A percentile compares a stretch with the other conserved stretches of the same genome.
These are phyloP conservation scores for Galleria mellonella DNA, from an alignment of 1,140 invertebrate genomes.

Conservation along the genomic window DNA sequence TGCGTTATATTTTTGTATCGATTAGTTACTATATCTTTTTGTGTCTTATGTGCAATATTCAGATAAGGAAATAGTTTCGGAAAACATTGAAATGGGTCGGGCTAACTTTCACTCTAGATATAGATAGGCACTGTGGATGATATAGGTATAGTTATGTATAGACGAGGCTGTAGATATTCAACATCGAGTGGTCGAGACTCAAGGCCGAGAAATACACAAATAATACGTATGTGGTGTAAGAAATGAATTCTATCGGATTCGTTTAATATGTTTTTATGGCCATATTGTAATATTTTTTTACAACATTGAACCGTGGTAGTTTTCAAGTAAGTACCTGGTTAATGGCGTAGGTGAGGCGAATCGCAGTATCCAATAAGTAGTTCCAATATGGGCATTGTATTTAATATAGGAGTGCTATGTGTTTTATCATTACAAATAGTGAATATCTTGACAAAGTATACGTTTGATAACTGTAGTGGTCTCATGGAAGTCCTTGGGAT, in stretches of 20 bases:
- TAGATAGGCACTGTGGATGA: constrained; percentile 66
- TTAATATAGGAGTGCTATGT: too few species aligned
- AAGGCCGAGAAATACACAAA: constrained; percentile 69
- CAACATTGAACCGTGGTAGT: constrained; percentile 7
- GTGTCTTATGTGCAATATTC: constrained; percentile 24
- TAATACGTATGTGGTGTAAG: constrained; percentile 47
- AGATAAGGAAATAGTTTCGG: constrained; percentile 13
- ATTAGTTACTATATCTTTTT: constrained; percentile 20
- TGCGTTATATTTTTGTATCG: constrained; percentile 31
- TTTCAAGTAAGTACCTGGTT: constrained; percentile 13
- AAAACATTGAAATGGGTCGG: constrained; percentile 46
- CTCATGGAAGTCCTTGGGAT: constrained; percentile 50
- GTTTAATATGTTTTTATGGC: constrained; percentile 29
- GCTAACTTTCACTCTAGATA: constrained; percentile 72
- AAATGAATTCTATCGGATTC: constrained; percentile 41
- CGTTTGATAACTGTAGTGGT: constrained; percentile 1
- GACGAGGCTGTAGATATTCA: constrained; percentile 65
- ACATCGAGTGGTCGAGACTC: constrained; percentile 64
- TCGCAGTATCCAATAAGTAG: constrained; percentile 4
- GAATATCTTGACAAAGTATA: background rate
- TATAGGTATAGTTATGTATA: constrained; percentile 57
- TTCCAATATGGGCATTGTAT: too few species aligned
- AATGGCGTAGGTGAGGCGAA: constrained; percentile 15
- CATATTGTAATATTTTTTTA: constrained; percentile 14
- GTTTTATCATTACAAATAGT: too few species aligned